Conservation (phyloP, 1,140 invertebrate species). For the Druon quercuslanigerum region DNA sequence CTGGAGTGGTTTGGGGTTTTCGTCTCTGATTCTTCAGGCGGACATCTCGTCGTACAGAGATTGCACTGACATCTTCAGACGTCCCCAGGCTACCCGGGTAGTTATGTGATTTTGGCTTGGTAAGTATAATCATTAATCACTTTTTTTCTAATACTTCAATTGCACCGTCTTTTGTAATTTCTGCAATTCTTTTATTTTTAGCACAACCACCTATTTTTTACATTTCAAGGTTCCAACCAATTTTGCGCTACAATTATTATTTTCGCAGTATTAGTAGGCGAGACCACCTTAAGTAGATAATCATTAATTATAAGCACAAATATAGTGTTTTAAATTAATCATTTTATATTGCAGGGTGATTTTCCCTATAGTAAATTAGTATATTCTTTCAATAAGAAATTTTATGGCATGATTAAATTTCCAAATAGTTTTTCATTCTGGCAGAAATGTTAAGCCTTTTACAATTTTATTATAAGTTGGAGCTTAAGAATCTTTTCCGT, state of each 20-base stretch:
- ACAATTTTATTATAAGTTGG: neutral
- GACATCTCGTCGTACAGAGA: constrained; percentile 63
- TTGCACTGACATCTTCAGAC: constrained; percentile 67
- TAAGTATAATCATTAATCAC: constrained; percentile 52
- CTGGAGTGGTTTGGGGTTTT: constrained; percentile 68
- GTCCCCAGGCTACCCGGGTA: constrained; percentile 71
- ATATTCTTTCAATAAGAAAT: too few relatives aligned
- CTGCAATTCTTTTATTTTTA: constrained; percentile 7
- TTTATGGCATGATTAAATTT: neutral
- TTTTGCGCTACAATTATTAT: neutral
- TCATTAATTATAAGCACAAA: too few relatives aligned
- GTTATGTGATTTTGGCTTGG: constrained; percentile 76
- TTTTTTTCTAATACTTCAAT: constrained; percentile 8
- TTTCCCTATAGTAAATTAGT: too few relatives aligned
- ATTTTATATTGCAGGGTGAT: too few relatives aligned
- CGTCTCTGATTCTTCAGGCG: constrained; percentile 60
- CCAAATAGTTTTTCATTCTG: constrained; percentile 7
- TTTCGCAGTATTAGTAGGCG: too few relatives aligned
- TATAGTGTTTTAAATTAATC: too few relatives aligned
- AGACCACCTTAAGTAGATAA: too few relatives aligned
- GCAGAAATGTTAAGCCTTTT: neutral
- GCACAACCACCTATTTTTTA: neutral
- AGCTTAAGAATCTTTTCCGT: neutral
- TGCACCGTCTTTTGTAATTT: neutral
- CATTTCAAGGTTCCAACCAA: neutral